Conservation (phyloP, 1,140 invertebrate species). For the Drosophila trapezifrons region DNA sequence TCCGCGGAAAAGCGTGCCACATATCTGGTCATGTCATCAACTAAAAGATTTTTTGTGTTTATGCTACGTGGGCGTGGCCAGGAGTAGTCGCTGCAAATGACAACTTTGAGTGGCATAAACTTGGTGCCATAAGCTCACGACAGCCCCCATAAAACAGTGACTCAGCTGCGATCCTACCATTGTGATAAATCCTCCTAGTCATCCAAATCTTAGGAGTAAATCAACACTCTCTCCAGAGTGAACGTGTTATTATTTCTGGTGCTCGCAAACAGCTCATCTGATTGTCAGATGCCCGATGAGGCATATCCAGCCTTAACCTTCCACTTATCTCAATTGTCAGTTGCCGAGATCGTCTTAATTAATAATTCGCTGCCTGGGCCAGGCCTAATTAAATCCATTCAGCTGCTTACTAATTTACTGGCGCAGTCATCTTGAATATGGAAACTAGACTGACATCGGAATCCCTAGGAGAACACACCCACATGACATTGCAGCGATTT, state of each 20-base stretch:
- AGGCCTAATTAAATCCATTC: slow-evolving; percentile 51
- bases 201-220: slow-evolving; percentile 5
- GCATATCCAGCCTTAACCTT: slow-evolving; percentile 31
- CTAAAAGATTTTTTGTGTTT: slow-evolving; percentile 53
- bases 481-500: background rate
- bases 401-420: slow-evolving; percentile 34
- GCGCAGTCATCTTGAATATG: slow-evolving; percentile 44
- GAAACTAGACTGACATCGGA: slow-evolving; percentile 16
- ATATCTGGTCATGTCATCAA: slow-evolving; percentile 55
- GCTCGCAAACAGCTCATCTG: slow-evolving; percentile 16
- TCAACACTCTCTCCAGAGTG: background rate
- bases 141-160: slow-evolving; percentile 22
- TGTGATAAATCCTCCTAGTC: slow-evolving; percentile 2
- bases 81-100: slow-evolving; percentile 10
- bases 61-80: slow-evolving; percentile 47
- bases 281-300: slow-evolving; percentile 21
- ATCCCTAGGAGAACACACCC: slow-evolving; percentile 14
- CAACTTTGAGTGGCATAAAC: slow-evolving; percentile 32
- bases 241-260: slow-evolving; percentile 14
- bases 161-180: slow-evolving; percentile 8
- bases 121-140: background rate
- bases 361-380: slow-evolving; percentile 28
- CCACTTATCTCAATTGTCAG: slow-evolving; percentile 29
- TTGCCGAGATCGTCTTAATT: slow-evolving; percentile 36
- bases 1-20: slow-evolving; percentile 29